Evolutionary conservation across 1,140 invertebrate genomes (phyloP), one percentile per base, ranked within the genome.

Genomic region (Platorchestia sp.): DNA sequence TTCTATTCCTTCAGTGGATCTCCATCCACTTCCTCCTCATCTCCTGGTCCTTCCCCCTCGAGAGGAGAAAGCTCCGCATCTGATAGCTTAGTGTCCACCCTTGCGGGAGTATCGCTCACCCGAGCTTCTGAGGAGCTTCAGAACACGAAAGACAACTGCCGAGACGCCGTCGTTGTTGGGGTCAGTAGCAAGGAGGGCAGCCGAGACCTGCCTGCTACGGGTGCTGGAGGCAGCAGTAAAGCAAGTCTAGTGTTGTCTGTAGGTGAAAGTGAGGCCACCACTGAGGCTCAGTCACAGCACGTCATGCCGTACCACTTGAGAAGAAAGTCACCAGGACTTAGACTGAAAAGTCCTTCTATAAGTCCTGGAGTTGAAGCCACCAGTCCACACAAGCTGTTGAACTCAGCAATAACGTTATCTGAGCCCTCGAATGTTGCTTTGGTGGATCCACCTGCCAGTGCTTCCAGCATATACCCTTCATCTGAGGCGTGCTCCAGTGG

Each of bases 371-470:
- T 47, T 45, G 91, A 93, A 44, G 43, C 91, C 6, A 44, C 91
- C 5, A 93, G 45, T 93, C 91, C 43, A 93, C 43, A 45, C 45
- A 93, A 93, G 91, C 91, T 93, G 45, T n/a, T 93, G 19, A 93
- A 93, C 91, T 93, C 91, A 3, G 91, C 91, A n/a, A 45, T 93
- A 93, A 93, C 43, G 22, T 45, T 93, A 47, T 93, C 91, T 47
- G 43, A 42, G 36, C 40, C 91, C 14, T 14, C 41, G 14, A 90
- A 27, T 43, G 45, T 16, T n/a, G 36, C 44, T 19, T 14, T 44
- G 3, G 41, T 93, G 6, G 45, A 45, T 40, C 91, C 43, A 41
- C 36, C 91, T 45, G 16, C 45, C 45, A 45, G 43, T 93, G 91
- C 91, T 45, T 93, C 91, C 40, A 89, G 43, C 43, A 1, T 47